Evolutionary conservation across 2,888 invertebrate genomes (phyloP).

Genomic region (Hypolimnas misippus): DNA sequence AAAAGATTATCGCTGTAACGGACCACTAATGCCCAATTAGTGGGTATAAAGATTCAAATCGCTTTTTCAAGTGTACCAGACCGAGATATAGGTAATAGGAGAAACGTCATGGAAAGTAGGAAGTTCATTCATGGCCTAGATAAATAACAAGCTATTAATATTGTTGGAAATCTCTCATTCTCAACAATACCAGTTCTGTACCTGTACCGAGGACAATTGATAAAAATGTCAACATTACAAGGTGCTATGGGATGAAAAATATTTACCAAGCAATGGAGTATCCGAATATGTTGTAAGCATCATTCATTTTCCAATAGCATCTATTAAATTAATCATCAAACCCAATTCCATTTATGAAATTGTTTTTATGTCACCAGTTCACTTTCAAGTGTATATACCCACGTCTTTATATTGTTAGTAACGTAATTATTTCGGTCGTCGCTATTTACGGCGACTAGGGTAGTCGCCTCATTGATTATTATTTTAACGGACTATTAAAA

Average conservation of each 20-base stretch:
- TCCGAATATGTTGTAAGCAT: too few species aligned
- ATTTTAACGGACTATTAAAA: conserved; percentile 84
- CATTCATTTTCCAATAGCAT: too few species aligned
- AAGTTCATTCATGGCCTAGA: conserved; percentile 31
- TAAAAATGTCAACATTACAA: background rate
- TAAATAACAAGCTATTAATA: conserved; percentile 31
- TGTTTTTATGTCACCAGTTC: background rate
- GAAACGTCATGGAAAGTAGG: conserved; percentile 38
- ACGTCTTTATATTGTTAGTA: conserved; percentile 20
- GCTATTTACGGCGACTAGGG: conserved; percentile 51
- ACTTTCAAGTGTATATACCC: background rate
- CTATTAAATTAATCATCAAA: too few species aligned
- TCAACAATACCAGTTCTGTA: background rate
- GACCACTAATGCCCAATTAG: conserved; percentile 44
- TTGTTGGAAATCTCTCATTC: conserved; percentile 1
- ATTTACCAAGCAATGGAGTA: too few species aligned
- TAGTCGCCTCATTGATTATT: conserved; percentile 82
- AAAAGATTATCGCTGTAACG: conserved; percentile 60
- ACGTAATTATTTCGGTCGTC: conserved; percentile 32
- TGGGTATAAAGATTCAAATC: conserved; percentile 51
- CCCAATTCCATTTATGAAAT: background rate
- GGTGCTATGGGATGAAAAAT: background rate
- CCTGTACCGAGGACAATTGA: background rate
- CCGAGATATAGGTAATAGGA: conserved; percentile 38
- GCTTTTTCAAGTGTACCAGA: conserved; percentile 55